Evolutionary conservation across 2,888 invertebrate species (phyloP).

Genomic region (Phengaris arion): DNA sequence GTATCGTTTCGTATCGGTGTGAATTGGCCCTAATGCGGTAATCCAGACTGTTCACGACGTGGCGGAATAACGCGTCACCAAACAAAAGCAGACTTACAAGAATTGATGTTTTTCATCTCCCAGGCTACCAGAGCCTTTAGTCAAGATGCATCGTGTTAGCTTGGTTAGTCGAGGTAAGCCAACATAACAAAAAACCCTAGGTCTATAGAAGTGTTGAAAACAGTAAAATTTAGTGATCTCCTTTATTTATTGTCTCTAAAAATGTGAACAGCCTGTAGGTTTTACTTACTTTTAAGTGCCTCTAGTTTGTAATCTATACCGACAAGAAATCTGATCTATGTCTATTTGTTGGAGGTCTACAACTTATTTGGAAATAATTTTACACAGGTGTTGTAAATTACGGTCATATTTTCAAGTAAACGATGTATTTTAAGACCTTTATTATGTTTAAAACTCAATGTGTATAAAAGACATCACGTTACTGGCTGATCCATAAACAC

Average conservation of each 20-base stretch:
- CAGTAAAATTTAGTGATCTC: not conserved
- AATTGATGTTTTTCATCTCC: too few relatives aligned
- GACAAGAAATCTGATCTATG: not conserved
- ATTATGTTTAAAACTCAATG: too few relatives aligned
- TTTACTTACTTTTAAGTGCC: not conserved
- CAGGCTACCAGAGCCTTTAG: too few relatives aligned
- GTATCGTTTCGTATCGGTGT: too few relatives aligned
- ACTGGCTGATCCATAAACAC: too few relatives aligned
- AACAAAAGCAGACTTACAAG: too few relatives aligned
- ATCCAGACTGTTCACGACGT: too few relatives aligned
- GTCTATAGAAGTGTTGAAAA: not conserved
- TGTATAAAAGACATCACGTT: too few relatives aligned
- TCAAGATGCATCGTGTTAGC: not conserved
- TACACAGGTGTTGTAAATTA: not conserved
- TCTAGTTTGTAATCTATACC: slow-evolving; percentile 7
- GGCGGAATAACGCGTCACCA: too few relatives aligned
- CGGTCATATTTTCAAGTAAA: not conserved
- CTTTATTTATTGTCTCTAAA: slow-evolving; percentile 13
- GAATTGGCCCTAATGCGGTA: too few relatives aligned
- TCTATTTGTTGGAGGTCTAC: slow-evolving; percentile 1
- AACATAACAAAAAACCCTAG: not conserved
- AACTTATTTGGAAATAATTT: slow-evolving; percentile 6
- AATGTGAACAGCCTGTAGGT: not conserved
- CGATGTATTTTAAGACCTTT: too few relatives aligned
- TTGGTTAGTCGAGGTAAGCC: not conserved